phyloP scores from a whole-genome alignment of 2,888 invertebrate species.

The Trachelus tabidus region DNA sequence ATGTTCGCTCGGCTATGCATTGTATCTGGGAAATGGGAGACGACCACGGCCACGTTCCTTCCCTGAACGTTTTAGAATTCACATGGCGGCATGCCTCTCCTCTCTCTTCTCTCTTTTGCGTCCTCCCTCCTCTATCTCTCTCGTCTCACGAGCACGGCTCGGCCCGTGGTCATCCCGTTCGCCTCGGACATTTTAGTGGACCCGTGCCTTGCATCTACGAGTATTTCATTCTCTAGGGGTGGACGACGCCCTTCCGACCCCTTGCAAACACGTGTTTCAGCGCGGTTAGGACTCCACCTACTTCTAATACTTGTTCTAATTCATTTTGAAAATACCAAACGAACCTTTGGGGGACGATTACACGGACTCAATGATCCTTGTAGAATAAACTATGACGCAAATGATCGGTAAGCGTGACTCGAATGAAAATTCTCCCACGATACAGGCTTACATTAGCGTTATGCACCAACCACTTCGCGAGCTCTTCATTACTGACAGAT shows the following conservation, averaged over 20 bases:
- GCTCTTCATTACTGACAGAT: slow-evolving; percentile 19
- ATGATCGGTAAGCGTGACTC: neutral
- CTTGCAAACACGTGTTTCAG: neutral
- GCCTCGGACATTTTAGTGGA: slow-evolving; percentile 51
- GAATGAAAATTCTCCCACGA: slow-evolving; percentile 5
- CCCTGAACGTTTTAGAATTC: slow-evolving; percentile 58
- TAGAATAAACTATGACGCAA: neutral
- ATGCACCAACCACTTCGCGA: slow-evolving; percentile 26
- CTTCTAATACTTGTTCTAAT: neutral
- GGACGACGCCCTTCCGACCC: slow-evolving; percentile 20
- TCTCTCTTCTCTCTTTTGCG: neutral
- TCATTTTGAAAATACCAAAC: neutral
- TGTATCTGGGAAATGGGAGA: slow-evolving; percentile 23
- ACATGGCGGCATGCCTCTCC: slow-evolving; percentile 39
- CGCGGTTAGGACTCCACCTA: slow-evolving; percentile 8
- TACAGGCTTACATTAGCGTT: slow-evolving; percentile 26
- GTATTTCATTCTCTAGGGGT: slow-evolving; percentile 29
- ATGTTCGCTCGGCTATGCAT: slow-evolving; percentile 17
- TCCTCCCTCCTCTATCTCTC: neutral
- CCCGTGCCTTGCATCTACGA: slow-evolving; percentile 58
- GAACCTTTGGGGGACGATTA: neutral
- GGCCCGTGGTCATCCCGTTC: slow-evolving; percentile 29
- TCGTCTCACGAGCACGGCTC: slow-evolving; percentile 21
- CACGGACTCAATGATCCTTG: neutral
- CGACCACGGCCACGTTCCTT: slow-evolving; percentile 22